Percentiles rank a stretch among this genome's conserved stretches.
Conservation (phyloP, 2,888 invertebrate species). For the Heteromyza rotundicornis region DNA sequence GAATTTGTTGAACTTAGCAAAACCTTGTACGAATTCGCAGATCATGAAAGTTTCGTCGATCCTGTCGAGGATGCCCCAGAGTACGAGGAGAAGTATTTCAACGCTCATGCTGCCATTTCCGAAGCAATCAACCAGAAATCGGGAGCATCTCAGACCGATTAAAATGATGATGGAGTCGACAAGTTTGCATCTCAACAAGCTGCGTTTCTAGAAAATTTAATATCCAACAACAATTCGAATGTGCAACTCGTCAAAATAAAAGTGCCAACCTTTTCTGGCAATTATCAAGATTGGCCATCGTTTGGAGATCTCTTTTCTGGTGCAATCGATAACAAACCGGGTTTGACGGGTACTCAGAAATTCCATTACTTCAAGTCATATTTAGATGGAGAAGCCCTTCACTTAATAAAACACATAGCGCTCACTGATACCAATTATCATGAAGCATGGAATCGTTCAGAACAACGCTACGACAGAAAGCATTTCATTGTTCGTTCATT, state of each 20-base stretch:
- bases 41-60: not conserved
- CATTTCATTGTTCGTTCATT: constrained; percentile 17
- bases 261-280: not conserved
- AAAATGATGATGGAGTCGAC: not conserved
- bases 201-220: not conserved
- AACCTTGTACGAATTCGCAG: not conserved
- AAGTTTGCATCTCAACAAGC: not conserved
- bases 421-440: not conserved
- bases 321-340: not conserved
- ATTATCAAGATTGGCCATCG: not conserved
- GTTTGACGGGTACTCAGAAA: not conserved
- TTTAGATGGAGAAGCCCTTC: not conserved
- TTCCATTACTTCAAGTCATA: not conserved
- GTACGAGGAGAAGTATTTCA: not conserved
- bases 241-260: not conserved
- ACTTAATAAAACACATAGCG: not conserved
- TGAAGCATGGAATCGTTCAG: constrained; percentile 9
- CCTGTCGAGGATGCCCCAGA: not conserved
- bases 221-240: not conserved
- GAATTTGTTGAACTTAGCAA: not conserved
- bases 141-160: not conserved
- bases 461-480: constrained; percentile 8
- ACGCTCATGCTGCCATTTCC: not conserved
- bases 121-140: not conserved
- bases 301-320: not conserved